A percentile compares a stretch with the other conserved stretches of the same genome.
Conservation (phyloP, 2,888 invertebrate genomes). For the Clanis bilineata region DNA sequence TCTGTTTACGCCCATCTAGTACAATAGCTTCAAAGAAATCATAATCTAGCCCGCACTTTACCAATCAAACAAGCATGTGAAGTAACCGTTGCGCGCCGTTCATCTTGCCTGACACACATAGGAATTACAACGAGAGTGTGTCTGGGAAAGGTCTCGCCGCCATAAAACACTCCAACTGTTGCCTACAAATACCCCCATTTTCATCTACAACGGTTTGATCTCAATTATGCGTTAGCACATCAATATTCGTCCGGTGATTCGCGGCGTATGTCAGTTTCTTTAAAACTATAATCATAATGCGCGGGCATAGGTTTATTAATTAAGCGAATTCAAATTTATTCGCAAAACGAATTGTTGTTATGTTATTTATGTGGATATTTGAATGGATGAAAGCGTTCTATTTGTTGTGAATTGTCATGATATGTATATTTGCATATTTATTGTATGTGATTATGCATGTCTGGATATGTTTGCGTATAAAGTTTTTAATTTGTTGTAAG, state of each 20-base stretch:
- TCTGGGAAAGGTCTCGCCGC: conserved; percentile 45
- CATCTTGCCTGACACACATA: conserved; percentile 40
- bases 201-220: conserved; percentile 18
- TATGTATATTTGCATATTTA: background rate
- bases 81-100: conserved; percentile 38
- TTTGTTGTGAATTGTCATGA: conserved; percentile 5
- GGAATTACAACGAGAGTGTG: conserved; percentile 41
- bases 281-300: conserved; percentile 14
- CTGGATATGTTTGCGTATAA: background rate
- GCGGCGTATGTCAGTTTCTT: conserved; percentile 10
- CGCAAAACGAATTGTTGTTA: background rate
- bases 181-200: conserved; percentile 51
- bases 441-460: background rate
- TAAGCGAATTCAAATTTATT: conserved; percentile 11
- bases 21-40: conserved; percentile 27
- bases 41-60: conserved; percentile 21
- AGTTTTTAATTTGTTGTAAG: too few species aligned
- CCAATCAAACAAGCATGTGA: conserved; percentile 28
- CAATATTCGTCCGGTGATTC: conserved; percentile 10
- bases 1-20: too few species aligned
- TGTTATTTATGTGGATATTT: conserved; percentile 5
- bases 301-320: background rate
- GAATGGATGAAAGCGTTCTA: conserved; percentile 5
- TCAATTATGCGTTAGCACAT: conserved; percentile 2
- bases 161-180: conserved; percentile 22